phyloP scores from a whole-genome alignment of 2,888 invertebrate species.

The Hymenopus coronatus region DNA sequence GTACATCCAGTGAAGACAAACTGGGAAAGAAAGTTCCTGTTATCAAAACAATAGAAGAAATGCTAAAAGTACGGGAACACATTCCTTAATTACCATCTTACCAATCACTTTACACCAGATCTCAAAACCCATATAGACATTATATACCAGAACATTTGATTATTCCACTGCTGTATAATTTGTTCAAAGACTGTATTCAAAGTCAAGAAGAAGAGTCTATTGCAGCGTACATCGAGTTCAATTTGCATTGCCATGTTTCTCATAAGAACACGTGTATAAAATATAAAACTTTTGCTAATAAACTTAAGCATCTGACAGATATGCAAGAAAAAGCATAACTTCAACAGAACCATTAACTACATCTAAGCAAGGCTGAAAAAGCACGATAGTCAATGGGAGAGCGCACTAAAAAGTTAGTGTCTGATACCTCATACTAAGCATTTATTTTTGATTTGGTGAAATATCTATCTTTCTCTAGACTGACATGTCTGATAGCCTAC shows the following conservation, averaged over 20 bases:
- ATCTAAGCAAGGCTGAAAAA: constrained; percentile 1
- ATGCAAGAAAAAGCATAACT: neutral
- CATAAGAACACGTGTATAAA: neutral
- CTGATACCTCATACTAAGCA: neutral
- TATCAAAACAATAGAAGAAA: neutral
- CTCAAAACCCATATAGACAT: constrained; percentile 2
- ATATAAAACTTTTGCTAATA: neutral
- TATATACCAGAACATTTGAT: neutral
- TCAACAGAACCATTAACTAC: constrained; percentile 2
- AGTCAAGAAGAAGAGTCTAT: neutral
- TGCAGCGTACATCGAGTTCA: neutral
- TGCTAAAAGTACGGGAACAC: neutral
- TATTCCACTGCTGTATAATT: neutral
- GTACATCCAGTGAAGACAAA: neutral
- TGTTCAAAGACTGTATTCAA: neutral
- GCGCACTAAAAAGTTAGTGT: no score
- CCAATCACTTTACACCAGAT: constrained; percentile 1
- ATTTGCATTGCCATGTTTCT: constrained; percentile 9
- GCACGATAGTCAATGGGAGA: neutral
- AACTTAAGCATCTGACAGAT: neutral
- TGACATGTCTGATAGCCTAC: neutral
- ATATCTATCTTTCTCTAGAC: neutral
- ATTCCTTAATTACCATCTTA: neutral
- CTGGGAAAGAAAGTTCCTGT: neutral
- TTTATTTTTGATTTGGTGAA: constrained; percentile 7